Evolutionary conservation across 2,888 invertebrate species (phyloP).

Genomic region (Kryphioiulus occultus): DNA sequence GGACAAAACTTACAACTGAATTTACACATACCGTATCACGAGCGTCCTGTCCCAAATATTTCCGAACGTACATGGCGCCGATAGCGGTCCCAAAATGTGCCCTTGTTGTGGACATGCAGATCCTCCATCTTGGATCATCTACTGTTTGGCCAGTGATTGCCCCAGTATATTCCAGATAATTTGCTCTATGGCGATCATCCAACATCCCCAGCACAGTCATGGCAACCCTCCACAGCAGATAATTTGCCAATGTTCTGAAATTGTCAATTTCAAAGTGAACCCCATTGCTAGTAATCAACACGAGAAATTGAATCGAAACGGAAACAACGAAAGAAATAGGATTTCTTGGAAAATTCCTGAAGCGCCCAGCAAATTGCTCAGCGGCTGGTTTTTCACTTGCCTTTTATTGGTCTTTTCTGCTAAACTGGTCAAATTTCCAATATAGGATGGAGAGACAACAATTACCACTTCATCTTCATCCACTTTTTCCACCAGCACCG

Average conservation of each 20-base stretch:
- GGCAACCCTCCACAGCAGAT: constrained; percentile 89
- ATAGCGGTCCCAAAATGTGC: constrained; percentile 60
- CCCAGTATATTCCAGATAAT: constrained; percentile 45
- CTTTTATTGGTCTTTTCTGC: constrained; percentile 36
- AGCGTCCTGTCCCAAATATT: constrained; percentile 85
- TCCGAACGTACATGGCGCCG: constrained; percentile 85
- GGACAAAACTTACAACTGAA: too few relatives aligned
- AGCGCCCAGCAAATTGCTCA: not conserved
- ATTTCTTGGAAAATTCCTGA: not conserved
- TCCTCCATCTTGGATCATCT: constrained; percentile 51
- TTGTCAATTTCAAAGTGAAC: constrained; percentile 41
- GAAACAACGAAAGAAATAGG: not conserved
- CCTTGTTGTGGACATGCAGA: constrained; percentile 50
- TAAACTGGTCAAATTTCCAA: constrained; percentile 70
- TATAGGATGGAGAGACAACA: constrained; percentile 83
- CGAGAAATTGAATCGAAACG: not conserved
- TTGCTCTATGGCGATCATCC: constrained; percentile 51
- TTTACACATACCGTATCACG: constrained; percentile 68
- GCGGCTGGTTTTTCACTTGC: not conserved
- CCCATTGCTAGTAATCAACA: not conserved
- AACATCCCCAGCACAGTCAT: constrained; percentile 76
- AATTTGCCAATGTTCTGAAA: constrained; percentile 79
- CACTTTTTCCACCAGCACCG: constrained; percentile 68
- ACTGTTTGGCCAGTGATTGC: constrained; percentile 52
- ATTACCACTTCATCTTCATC: constrained; percentile 77